Base-by-base conservation (phyloP, 2,113 vertebrate genomes). In the Acanthisitta chloris region DNA sequence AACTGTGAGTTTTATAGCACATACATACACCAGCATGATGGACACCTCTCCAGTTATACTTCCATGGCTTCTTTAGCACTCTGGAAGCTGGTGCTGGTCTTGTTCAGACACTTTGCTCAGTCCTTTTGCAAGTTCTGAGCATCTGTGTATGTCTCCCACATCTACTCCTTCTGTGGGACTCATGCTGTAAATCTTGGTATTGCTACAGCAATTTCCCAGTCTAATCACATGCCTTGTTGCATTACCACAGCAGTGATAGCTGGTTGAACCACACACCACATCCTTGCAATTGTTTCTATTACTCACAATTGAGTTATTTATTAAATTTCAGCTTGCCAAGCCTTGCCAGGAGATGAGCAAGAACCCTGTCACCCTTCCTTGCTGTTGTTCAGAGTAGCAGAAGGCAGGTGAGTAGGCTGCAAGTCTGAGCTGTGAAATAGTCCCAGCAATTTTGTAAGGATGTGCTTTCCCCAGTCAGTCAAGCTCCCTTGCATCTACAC, bases 251-350 rank as follows among this genome's bases (percentile, higher is more conserved):
- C 85, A 96, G 92, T 90, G 93, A 96, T 96, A 94, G 90, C 87
- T 97, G 94, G 92, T 78, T 97, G 92, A 97, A 95, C 94, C 96
- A 96, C 95, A 96, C 96, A 96, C 96, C 96, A 95, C 96, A 96
- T 97, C 94, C 96, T 96, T 94, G 88, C 94, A 96, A 96, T 96
- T 96, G 92, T 83, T 97, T 81, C 90, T 96, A 48, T 96, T 96
- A 96, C 85, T 96, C 93, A 95, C 88, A 74, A 84, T 91, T 88
- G 79, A 95, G 85, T 95, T 96, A 96, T 95, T 96, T 95, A 95
- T 94, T 90, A 90, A 92, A 94, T 90, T 96, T 95, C 81, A 86
- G 85, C 94, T 96, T 95, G 82, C 67, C 6, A 2, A 78, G 76
- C 90, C 88, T 88, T 83, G 67, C 85, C 90, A 96, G 85, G 86